phyloP scores from a whole-genome alignment of 2,888 invertebrate genomes.

The Octonoba sinensis region DNA sequence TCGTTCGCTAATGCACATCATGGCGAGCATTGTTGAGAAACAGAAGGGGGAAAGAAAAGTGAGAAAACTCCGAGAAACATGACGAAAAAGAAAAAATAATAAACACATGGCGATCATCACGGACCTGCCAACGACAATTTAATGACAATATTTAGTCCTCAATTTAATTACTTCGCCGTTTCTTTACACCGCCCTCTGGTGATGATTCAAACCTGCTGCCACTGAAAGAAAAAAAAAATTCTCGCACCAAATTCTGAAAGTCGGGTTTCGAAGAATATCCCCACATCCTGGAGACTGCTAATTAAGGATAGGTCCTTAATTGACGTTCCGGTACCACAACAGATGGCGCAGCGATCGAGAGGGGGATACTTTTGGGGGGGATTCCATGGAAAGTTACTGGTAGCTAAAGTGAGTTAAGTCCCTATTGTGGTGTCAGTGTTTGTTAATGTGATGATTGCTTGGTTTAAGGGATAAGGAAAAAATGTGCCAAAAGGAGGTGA shows the following conservation, averaged over 20 bases:
- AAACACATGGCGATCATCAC: constrained; percentile 12
- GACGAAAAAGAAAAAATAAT: constrained; percentile 8
- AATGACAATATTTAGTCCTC: constrained; percentile 58
- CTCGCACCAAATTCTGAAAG: neutral
- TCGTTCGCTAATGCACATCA: neutral
- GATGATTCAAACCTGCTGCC: constrained; percentile 24
- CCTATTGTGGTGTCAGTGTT: neutral
- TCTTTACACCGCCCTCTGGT: constrained; percentile 16
- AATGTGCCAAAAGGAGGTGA: too few relatives aligned
- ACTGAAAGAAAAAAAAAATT: neutral
- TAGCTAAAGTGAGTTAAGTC: neutral
- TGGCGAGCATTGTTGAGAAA: neutral
- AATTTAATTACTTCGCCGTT: constrained; percentile 54
- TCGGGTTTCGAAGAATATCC: constrained; percentile 15
- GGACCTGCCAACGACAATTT: constrained; percentile 51
- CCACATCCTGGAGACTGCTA: constrained; percentile 20
- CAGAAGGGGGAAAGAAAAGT: constrained; percentile 3
- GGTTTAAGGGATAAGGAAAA: too few relatives aligned
- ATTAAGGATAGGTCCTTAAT: constrained; percentile 35
- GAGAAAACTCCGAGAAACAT: neutral
- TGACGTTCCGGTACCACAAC: constrained; percentile 25
- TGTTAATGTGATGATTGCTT: too few relatives aligned
- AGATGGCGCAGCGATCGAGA: constrained; percentile 20
- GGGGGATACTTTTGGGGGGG: neutral
- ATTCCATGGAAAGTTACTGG: neutral